Evolutionary conservation across 1,140 invertebrate species (phyloP).

Genomic region (Lepidostoma basale): DNA sequence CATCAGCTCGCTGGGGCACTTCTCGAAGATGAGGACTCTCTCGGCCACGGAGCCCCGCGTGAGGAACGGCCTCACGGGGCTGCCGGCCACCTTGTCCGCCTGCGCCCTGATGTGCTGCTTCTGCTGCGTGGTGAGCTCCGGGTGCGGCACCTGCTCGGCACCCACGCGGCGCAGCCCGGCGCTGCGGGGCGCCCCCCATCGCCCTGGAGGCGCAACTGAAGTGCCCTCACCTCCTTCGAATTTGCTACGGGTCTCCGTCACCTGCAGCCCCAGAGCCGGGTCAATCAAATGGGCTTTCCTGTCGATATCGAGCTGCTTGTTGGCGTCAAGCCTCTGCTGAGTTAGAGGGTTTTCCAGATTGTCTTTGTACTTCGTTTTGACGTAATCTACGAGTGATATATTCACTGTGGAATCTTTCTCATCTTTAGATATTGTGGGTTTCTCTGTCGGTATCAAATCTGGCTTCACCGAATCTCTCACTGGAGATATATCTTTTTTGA

Average conservation of each 20-base stretch:
- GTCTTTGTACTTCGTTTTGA: conserved; percentile 69
- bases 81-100: conserved; percentile 51
- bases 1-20: conserved; percentile 81
- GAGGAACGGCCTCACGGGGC: conserved; percentile 83
- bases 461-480: conserved; percentile 49
- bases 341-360: conserved; percentile 60
- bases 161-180: conserved; percentile 48
- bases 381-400: conserved; percentile 68
- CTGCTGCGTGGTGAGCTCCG: conserved; percentile 70
- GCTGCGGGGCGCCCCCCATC: conserved; percentile 55
- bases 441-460: conserved; percentile 52
- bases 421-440: conserved; percentile 40
- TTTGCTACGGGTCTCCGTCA: conserved; percentile 56
- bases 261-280: conserved; percentile 55
- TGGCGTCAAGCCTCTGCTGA: conserved; percentile 63
- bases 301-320: conserved; percentile 57
- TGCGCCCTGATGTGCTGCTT: conserved; percentile 65
- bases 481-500: conserved; percentile 46
- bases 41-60: conserved; percentile 91
- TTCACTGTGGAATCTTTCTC: conserved; percentile 49
- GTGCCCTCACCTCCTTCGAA: conserved; percentile 48
- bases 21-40: conserved; percentile 88
- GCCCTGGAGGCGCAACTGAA: conserved; percentile 40
- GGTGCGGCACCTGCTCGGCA: conserved; percentile 67
- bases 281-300: conserved; percentile 52